phyloP scores from a whole-genome alignment of 2,888 invertebrate species.

The Limnephilus marmoratus region DNA sequence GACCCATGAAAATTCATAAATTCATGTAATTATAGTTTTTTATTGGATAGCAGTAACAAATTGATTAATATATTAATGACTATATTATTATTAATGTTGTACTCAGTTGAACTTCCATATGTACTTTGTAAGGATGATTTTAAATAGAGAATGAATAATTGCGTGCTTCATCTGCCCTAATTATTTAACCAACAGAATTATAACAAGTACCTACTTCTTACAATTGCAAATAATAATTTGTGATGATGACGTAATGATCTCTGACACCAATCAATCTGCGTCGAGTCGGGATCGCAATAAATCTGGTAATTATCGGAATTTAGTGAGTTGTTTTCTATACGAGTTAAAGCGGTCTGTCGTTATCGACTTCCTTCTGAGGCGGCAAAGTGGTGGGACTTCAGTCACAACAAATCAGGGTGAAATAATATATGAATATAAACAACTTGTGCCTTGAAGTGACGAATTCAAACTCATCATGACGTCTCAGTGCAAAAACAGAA shows the following conservation, averaged over 20 bases:
- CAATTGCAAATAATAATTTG: neutral
- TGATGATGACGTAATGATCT: slow-evolving; percentile 10
- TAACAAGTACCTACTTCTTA: neutral
- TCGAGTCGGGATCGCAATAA: neutral
- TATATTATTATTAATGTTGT: no score
- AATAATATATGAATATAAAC: neutral
- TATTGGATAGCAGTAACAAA: no score
- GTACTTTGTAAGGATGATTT: no score
- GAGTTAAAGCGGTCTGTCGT: neutral
- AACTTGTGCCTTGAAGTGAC: neutral
- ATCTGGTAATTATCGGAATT: neutral
- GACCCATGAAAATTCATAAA: no score
- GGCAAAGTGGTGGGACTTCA: neutral
- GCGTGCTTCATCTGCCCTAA: neutral
- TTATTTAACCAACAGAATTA: neutral
- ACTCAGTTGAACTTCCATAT: no score
- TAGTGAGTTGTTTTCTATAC: neutral
- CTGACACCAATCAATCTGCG: slow-evolving; percentile 7
- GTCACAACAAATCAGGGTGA: neutral
- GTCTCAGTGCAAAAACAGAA: neutral
- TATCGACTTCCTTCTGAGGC: neutral
- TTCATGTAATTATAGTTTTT: no score
- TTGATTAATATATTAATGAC: no score
- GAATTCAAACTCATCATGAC: neutral
- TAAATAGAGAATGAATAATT: no score